Evolutionary conservation across 2,113 vertebrate species (phyloP).

Genomic region (Halcyon senegalensis): DNA sequence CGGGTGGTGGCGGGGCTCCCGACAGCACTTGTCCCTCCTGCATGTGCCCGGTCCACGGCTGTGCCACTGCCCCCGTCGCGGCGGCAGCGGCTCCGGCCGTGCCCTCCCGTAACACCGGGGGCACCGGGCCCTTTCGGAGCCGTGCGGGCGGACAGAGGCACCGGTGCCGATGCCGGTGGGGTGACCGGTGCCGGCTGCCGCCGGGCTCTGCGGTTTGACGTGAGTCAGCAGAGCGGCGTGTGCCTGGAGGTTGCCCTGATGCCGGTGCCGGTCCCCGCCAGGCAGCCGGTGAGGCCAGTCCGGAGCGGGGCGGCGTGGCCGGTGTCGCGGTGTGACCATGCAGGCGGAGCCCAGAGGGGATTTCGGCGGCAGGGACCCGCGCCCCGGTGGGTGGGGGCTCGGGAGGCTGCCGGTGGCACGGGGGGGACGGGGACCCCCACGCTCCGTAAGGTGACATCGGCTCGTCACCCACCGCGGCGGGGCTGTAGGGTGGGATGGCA

Average conservation of each 20-base stretch:
- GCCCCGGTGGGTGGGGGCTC: not conserved
- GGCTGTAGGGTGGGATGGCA: not conserved
- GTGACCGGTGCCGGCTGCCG: not conserved
- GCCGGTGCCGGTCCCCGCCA: not conserved
- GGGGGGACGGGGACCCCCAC: not conserved
- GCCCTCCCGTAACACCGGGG: not conserved
- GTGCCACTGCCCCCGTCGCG: accelerated
- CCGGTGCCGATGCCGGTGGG: not conserved
- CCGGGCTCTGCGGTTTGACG: not conserved
- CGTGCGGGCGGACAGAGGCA: not conserved
- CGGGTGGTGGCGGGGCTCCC: not conserved
- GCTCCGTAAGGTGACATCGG: not conserved
- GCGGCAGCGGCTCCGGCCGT: not conserved
- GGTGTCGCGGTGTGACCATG: not conserved
- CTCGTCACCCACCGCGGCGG: accelerated
- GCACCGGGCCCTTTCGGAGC: not conserved
- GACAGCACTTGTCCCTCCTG: accelerated
- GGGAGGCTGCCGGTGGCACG: not conserved
- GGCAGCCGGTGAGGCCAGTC: constrained; percentile 33
- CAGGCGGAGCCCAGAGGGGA: constrained; percentile 45
- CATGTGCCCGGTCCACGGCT: not conserved
- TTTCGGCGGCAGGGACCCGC: not conserved
- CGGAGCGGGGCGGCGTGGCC: not conserved
- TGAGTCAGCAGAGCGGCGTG: constrained; percentile 46
- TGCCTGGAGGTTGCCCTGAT: not conserved